Percentiles rank a stretch among this genome's conserved stretches.
phyloP scores from a whole-genome alignment of 2,888 invertebrate genomes.

The Morpho achilles region DNA sequence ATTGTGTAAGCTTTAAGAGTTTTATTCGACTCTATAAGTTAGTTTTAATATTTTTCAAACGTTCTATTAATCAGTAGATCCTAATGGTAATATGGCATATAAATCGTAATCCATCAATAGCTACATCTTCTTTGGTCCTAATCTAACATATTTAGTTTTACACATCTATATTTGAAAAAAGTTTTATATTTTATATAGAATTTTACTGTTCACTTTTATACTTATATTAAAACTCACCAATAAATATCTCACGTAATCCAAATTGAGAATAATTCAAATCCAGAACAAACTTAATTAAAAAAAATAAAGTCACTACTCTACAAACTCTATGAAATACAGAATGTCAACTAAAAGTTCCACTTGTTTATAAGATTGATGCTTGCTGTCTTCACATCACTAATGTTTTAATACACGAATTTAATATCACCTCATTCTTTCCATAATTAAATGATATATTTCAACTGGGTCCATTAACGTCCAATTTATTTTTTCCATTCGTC shows the following conservation, averaged over 20 bases:
- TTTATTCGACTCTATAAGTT: no score
- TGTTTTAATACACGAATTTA: constrained; percentile 20
- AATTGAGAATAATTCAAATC: constrained; percentile 14
- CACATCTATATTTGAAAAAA: no score
- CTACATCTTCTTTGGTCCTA: no score
- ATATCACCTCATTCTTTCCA: constrained; percentile 59
- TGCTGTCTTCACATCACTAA: constrained; percentile 25
- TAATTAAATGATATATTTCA: constrained; percentile 47
- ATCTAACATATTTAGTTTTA: no score
- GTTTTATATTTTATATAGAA: background rate
- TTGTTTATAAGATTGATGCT: constrained; percentile 19
- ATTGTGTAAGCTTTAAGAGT: no score
- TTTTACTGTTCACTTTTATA: background rate
- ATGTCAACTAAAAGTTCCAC: constrained; percentile 25
- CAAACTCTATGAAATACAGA: constrained; percentile 14
- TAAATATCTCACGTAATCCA: constrained; percentile 27
- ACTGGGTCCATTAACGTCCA: constrained; percentile 37
- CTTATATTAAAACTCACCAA: constrained; percentile 33
- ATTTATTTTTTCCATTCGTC: constrained; percentile 48
- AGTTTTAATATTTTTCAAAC: no score
- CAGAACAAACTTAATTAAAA: constrained; percentile 15
- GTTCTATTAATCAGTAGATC: no score
- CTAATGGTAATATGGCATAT: no score
- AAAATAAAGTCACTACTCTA: constrained; percentile 19
- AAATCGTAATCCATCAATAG: no score